Evolutionary conservation across 2,797 vertebrate species (phyloP).

Genomic region (Gephyroberyx darwinii): DNA sequence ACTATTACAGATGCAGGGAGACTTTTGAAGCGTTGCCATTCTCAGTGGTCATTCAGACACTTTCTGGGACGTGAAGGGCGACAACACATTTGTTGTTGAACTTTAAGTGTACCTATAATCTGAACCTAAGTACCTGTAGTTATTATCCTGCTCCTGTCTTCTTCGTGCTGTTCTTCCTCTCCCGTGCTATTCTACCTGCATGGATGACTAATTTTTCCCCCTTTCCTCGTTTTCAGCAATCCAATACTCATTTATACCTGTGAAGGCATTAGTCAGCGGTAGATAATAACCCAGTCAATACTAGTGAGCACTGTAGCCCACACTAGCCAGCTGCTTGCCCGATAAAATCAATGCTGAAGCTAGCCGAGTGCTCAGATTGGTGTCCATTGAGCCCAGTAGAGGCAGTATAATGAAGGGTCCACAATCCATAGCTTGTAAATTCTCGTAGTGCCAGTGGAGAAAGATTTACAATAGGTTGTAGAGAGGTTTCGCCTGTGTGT

Average conservation of each 20-base stretch:
- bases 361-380: constrained; percentile 27
- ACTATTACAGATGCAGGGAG: background rate
- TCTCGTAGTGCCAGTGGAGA: constrained; percentile 1
- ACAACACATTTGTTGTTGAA: background rate
- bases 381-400: constrained; percentile 17
- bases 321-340: constrained; percentile 30
- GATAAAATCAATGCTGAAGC: constrained; percentile 22
- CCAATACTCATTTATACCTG: constrained; percentile 53
- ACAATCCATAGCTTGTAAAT: background rate
- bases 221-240: constrained; percentile 25
- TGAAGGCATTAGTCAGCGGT: constrained; percentile 49
- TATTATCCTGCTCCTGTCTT: background rate
- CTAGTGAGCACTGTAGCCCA: constrained; percentile 36
- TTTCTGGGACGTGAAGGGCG: constrained; percentile 5
- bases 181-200: constrained; percentile 25
- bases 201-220: constrained; percentile 13
- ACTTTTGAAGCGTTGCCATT: no score
- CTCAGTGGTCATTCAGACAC: background rate
- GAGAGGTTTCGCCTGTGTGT: constrained; percentile 9
- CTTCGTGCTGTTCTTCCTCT: background rate
- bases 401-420: background rate
- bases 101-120: background rate
- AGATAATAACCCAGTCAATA: constrained; percentile 64
- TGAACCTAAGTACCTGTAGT: background rate
- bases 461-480: background rate